Evolutionary conservation across 2,797 vertebrate genomes (phyloP), one percentile per base, ranked within the genome.

Genomic region (Lagothrix lagotricha): DNA sequence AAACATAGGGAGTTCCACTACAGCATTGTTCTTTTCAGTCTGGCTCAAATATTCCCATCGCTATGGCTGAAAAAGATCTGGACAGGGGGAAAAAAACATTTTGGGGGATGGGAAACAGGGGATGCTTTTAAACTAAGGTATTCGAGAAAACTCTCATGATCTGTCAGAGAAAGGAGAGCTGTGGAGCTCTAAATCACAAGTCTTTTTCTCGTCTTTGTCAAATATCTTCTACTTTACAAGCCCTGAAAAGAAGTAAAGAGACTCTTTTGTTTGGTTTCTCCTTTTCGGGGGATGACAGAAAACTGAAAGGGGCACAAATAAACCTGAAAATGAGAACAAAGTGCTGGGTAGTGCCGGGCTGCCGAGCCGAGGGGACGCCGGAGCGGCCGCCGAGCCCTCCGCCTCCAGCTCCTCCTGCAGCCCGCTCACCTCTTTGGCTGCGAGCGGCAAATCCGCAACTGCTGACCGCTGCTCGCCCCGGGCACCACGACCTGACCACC

Each of bases 301-400:
- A 99, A 99, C 98, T 98, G 99, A 98, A 99, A 99, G 99, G 48
- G 98, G 99, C 98, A 98, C 99, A 99, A 99, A 99, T 98, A 99
- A 99, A 99, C 99, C 99, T 98, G 98, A 99, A 99, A 99, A 99
- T 98, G 98, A 99, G 99, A 99, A 99, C 99, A 99, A 99, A 99
- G 99, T 99, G 98, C 98, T 98, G 98, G 98, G 99, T 98, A 98
- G 98, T 98, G 98, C 92, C 67, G 7, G 50, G 82, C 67, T 67
- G 64, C 82, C 76, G 52, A 50, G 41, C 72, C 52, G 33, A 46
- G 41, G 89, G 80, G 75, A 75, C 75, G 57, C 70, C 10, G 72
- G 88, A 58, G 91, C 92, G 5, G 89, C 54, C 26, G 41, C 54
- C 39, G 13, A 50, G 90, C 67, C 52, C 81, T 50, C 41, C n/a